Conservation (phyloP, 2,888 invertebrate genomes). For the Mactromeris polynyma region DNA sequence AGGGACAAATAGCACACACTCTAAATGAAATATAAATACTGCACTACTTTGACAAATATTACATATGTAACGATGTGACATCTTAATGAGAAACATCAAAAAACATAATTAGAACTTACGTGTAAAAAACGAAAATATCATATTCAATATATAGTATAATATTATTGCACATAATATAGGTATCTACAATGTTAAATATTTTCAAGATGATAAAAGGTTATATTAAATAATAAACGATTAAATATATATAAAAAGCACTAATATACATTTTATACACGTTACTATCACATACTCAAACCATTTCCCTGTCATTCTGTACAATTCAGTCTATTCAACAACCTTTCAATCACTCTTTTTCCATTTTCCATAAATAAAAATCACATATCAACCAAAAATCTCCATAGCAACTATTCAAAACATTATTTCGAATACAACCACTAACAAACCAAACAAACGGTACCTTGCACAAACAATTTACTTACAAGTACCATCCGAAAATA, state of each 20-base stretch:
- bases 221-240: background rate
- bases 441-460: background rate
- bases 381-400: background rate
- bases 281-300: background rate
- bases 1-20: background rate
- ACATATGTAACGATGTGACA: background rate
- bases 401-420: background rate
- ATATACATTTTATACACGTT: background rate
- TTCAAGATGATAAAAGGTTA: conserved; percentile 2
- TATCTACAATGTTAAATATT: background rate
- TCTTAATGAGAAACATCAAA: background rate
- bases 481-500: background rate
- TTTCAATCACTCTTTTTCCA: background rate
- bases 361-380: background rate
- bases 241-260: background rate
- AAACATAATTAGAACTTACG: background rate
- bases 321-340: background rate
- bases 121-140: background rate
- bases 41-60: background rate
- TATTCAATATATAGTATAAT: background rate
- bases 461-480: background rate
- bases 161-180: conserved; percentile 14
- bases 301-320: background rate
- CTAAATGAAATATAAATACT: background rate
- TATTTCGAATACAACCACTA: background rate